Base-by-base conservation (phyloP, 2,888 invertebrate genomes). In the Lysandra bellargus region DNA sequence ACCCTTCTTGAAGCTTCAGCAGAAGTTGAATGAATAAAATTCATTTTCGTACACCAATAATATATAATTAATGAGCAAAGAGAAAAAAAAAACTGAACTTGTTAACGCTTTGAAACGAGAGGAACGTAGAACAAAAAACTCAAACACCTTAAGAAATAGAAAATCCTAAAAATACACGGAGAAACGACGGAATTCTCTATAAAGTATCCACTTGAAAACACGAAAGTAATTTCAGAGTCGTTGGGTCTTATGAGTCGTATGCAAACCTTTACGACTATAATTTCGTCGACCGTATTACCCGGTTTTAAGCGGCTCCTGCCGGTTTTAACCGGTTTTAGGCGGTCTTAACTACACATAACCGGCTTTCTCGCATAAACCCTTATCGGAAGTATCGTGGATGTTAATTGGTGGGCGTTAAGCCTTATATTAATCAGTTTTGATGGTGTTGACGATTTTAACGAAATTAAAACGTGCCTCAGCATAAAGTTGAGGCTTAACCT, bases 351-450 rank as follows among this genome's bases (percentile, higher is more conserved):
- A 37, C 33, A 69, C 33, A 73, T 61, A 73, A 60, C 75, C 84
- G 83, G 83, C 30, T 61, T 82, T 84, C 86, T 85, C 82, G 81
- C 83, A 83, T 85, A 87, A 84, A 83, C 83, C 83, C 83, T 85
- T 81, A 82, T 83, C 79, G 81, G 81, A 84, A 84, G 83, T 84
- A 81, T 81, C 82, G 83, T 83, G 83, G 84, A 86, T 84, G 86
- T 85, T 90, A 89, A 91, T 90, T 88, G 88, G 85, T 85, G 81
- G 85, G 87, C 88, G 87, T 88, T 86, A 83, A 86, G 86, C 69
- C 14, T 37, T 69, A 74, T 74, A 44, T 74, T 74, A 7, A 74
- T 74, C 74, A 74, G 74, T 9, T 74, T 44, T 74, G n/a, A 74
- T 74, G 23, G 23, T 37, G 69, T 69, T 69, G 33, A 69, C 33